Evolutionary conservation across 2,888 invertebrate genomes (phyloP).

Genomic region (Eumerus sabulonum): DNA sequence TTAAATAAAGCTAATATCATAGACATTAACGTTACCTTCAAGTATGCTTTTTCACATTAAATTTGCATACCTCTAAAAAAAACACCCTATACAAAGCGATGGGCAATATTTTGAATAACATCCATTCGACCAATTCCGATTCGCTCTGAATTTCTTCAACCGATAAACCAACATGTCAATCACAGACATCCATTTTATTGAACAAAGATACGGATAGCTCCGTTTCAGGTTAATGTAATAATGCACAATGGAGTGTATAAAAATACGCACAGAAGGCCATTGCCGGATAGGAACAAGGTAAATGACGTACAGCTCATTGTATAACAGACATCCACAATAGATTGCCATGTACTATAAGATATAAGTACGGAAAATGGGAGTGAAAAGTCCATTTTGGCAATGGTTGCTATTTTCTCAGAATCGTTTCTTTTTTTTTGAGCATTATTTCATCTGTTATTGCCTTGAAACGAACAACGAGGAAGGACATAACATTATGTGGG

Average conservation of each 20-base stretch:
- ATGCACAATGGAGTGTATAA: no score
- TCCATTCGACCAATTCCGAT: no score
- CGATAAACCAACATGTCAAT: conserved; percentile 1
- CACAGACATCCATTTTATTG: conserved; percentile 30
- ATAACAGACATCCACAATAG: conserved; percentile 62
- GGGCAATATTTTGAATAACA: no score
- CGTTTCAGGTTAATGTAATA: no score
- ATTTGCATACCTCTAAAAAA: no score
- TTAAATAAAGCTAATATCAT: no score
- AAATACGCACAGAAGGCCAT: no score
- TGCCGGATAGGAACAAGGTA: no score
- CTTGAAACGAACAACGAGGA: conserved; percentile 46
- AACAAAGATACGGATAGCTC: conserved; percentile 18
- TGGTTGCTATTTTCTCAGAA: conserved; percentile 48
- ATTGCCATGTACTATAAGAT: conserved; percentile 30
- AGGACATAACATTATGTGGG: conserved; percentile 46
- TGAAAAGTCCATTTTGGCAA: conserved; percentile 54
- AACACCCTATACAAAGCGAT: no score
- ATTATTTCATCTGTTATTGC: conserved; percentile 62
- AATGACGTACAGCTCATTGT: conserved; percentile 33
- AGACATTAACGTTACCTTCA: no score
- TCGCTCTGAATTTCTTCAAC: no score
- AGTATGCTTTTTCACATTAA: no score
- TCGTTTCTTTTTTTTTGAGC: conserved; percentile 27
- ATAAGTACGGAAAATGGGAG: conserved; percentile 13